A percentile compares a stretch with the other conserved stretches of the same genome.
These are phyloP conservation scores for Paraplagusia blochii DNA, from an alignment of 2,113 vertebrate genomes.

Conservation along the genomic window DNA sequence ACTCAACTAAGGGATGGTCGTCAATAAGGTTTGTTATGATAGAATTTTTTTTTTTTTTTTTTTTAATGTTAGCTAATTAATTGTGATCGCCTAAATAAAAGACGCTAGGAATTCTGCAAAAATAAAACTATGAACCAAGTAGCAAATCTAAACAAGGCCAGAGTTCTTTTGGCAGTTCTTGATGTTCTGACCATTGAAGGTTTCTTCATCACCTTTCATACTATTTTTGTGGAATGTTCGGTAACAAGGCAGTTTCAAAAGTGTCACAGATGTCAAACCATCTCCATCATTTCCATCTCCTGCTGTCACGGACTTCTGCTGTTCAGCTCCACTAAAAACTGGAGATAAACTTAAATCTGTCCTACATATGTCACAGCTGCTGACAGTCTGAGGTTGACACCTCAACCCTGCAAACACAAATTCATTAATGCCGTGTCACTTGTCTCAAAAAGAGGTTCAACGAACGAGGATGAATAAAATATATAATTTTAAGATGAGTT, in stretches of 20 bases:
- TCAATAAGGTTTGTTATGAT: too few relatives aligned
- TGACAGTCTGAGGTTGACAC: constrained; percentile 45
- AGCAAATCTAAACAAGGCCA: too few relatives aligned
- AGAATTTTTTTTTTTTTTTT: too few relatives aligned
- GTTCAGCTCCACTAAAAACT: constrained; percentile 14
- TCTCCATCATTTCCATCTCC: constrained; percentile 29
- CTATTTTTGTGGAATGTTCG: background rate
- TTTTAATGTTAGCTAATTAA: too few relatives aligned
- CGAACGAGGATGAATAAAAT: too few relatives aligned
- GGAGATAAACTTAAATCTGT: constrained; percentile 40
- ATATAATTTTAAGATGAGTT: too few relatives aligned
- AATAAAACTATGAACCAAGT: too few relatives aligned
- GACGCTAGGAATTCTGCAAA: too few relatives aligned
- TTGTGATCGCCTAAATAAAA: too few relatives aligned
- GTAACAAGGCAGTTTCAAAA: constrained; percentile 24
- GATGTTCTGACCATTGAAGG: background rate
- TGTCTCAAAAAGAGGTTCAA: constrained; percentile 17
- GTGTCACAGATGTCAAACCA: background rate
- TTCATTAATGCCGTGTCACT: constrained; percentile 47
- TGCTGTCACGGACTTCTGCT: constrained; percentile 10
- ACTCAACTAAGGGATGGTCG: too few relatives aligned
- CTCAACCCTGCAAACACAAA: constrained; percentile 47
- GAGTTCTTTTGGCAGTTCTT: too few relatives aligned
- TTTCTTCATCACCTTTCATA: too few relatives aligned
- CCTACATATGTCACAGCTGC: constrained; percentile 25